phyloP scores from a whole-genome alignment of 2,888 invertebrate genomes.

The Sinopyrophorus schimmeli region DNA sequence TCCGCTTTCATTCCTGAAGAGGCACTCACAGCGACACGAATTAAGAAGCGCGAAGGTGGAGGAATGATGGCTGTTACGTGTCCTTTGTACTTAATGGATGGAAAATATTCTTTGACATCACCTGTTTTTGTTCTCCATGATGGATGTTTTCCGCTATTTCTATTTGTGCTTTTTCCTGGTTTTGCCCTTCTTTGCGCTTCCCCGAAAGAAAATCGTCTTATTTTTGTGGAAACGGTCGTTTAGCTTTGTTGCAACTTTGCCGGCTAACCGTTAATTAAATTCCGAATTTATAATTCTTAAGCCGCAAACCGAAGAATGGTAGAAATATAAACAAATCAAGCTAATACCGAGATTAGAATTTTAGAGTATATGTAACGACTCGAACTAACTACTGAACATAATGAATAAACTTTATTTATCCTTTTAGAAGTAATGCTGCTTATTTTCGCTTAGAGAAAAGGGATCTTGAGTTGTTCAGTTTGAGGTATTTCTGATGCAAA shows the following conservation, averaged over 20 bases:
- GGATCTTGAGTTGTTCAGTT: conserved; percentile 44
- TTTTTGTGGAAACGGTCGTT: too few species aligned
- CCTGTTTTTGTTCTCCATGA: conserved; percentile 42
- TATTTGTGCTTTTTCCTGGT: conserved; percentile 21
- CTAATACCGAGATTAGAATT: conserved; percentile 22
- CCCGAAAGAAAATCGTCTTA: conserved; percentile 14
- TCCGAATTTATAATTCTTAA: too few species aligned
- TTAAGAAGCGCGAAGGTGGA: conserved; percentile 30
- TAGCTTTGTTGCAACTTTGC: too few species aligned
- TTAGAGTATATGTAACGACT: conserved; percentile 41
- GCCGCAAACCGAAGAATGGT: too few species aligned
- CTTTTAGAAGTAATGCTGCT: conserved; percentile 45
- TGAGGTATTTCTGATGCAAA: conserved; percentile 53
- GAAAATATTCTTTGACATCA: conserved; percentile 42
- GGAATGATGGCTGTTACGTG: conserved; percentile 42
- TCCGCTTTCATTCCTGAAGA: conserved; percentile 42
- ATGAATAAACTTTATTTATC: conserved; percentile 53
- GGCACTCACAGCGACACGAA: conserved; percentile 33
- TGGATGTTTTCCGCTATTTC: conserved; percentile 35
- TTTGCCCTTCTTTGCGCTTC: conserved; percentile 14
- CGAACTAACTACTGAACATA: conserved; percentile 46
- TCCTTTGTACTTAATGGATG: conserved; percentile 43
- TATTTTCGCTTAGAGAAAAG: conserved; percentile 44
- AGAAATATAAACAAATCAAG: conserved; percentile 21
- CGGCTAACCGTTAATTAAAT: too few species aligned